phyloP scores from a whole-genome alignment of 2,113 vertebrate species.

The Acrocephalus arundinaceus region DNA sequence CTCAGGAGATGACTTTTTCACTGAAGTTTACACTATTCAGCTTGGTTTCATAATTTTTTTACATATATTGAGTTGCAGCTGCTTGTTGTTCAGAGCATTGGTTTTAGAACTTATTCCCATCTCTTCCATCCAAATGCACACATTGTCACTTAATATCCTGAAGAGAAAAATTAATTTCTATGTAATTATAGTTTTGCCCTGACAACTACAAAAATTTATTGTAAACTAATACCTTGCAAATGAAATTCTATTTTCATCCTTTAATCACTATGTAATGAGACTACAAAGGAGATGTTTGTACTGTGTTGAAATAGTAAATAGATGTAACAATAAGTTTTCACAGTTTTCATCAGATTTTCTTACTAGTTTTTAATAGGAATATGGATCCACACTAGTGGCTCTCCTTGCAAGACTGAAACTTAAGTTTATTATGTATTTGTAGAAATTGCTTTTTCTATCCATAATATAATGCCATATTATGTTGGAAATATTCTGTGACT shows the following conservation, averaged over 20 bases:
- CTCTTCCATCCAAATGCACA: background rate
- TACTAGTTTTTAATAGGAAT: background rate
- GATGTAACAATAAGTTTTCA: background rate
- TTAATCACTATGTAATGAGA: background rate
- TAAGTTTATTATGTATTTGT: background rate
- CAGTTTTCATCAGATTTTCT: background rate
- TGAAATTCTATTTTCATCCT: conserved; percentile 6
- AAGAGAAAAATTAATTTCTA: conserved; percentile 23
- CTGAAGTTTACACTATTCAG: conserved; percentile 12
- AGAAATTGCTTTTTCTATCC: background rate
- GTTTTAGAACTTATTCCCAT: background rate
- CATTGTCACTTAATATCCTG: background rate
- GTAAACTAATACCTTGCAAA: conserved; percentile 11
- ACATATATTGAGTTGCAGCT: background rate
- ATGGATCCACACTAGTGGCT: background rate
- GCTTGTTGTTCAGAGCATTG: background rate
- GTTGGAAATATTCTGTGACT: background rate
- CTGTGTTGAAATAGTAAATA: background rate
- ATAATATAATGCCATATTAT: background rate
- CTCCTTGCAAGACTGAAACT: background rate
- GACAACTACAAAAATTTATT: background rate
- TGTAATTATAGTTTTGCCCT: background rate
- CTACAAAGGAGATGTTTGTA: background rate
- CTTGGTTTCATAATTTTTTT: conserved; percentile 34
- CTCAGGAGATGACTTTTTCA: conserved; percentile 33